Conservation (phyloP, 1,140 invertebrate genomes). For the Drosophila kanapiae region DNA sequence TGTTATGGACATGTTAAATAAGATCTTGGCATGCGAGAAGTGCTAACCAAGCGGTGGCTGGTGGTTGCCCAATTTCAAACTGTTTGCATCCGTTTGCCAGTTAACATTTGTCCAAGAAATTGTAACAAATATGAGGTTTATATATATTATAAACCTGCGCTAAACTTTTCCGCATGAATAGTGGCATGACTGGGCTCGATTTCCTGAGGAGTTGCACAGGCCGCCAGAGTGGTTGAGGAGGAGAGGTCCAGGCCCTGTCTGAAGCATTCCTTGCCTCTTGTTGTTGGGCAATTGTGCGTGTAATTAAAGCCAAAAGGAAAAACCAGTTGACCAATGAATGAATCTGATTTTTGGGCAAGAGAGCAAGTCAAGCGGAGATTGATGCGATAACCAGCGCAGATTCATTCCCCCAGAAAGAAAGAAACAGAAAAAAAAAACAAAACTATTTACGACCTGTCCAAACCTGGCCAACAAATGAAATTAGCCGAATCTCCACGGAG, state of each 20-base stretch:
- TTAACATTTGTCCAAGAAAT: slow-evolving; percentile 49
- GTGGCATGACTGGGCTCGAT: slow-evolving; percentile 53
- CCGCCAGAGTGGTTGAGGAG: too few species aligned
- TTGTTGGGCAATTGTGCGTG: slow-evolving; percentile 56
- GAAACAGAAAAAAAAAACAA: slow-evolving; percentile 17
- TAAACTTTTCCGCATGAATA: slow-evolving; percentile 64
- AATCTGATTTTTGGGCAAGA: slow-evolving; percentile 20
- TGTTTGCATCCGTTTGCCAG: slow-evolving; percentile 29
- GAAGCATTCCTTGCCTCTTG: background rate
- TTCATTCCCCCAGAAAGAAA: slow-evolving; percentile 20
- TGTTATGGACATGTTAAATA: slow-evolving; percentile 56
- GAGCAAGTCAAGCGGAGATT: slow-evolving; percentile 43
- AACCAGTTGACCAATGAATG: slow-evolving; percentile 52
- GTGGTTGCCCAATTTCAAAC: slow-evolving; percentile 29
- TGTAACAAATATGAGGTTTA: slow-evolving; percentile 40
- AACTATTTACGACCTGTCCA: slow-evolving; percentile 45
- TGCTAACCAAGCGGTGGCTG: slow-evolving; percentile 42
- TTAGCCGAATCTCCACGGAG: slow-evolving; percentile 14
- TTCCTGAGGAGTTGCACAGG: background rate
- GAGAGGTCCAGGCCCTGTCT: slow-evolving; percentile 1
- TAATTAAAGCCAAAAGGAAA: slow-evolving; percentile 43
- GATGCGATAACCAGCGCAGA: slow-evolving; percentile 49
- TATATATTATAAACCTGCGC: slow-evolving; percentile 50
- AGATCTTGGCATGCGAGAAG: slow-evolving; percentile 42
- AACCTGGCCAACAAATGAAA: slow-evolving; percentile 54